Evolutionary conservation across 1,140 invertebrate species (phyloP), one percentile per base, ranked within the genome.

Genomic region (Calliopsis andreniformis): DNA sequence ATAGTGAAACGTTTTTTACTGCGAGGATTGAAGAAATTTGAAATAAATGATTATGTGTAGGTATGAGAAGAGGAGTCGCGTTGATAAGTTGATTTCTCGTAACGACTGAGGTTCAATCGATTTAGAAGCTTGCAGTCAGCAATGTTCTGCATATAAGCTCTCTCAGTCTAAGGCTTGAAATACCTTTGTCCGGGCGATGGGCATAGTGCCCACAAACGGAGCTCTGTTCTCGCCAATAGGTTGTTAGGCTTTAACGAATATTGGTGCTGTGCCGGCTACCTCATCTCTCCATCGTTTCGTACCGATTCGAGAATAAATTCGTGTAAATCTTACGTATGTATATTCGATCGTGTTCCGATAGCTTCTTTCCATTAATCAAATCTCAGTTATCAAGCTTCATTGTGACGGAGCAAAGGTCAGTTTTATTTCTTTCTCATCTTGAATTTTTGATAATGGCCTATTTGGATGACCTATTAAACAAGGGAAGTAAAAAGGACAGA

Each of bases 201-300:
- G 88, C 88, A 89, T 88, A 81, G 83, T 89, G 88, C 88, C 87
- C 85, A 75, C 77, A 51, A 51, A 83, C 58, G 47, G n/a, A 68
- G 68, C 53, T 83, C 72, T 30, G 12, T 18, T 32, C 42, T 47
- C 64, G 63, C 77, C 73, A 76, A 83, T 71, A 45, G 18, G 49
- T 63, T 20, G 23, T 7, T 4, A 8, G 25, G 42, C 23, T 53
- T 53, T 42, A 28, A 45, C 51, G 14, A 10, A 20, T 59, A 58
- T 39, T 18, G 32, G 32, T 58, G 56, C 5, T 18, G 18, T 2
- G 45, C 4, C 45, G 35, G 4, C 35, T 39, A 39, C 35, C n/a
- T n/a, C n/a, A n/a, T n/a, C n/a, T n/a, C n/a, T n/a, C n/a, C n/a
- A n/a, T n/a, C n/a, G n/a, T n/a, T n/a, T n/a, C n/a, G n/a, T n/a